Evolutionary conservation across 53 echinoderm and acorn worm genomes (phyloP), one percentile per base, ranked within the genome.

Genomic region (Luidia sarsii): DNA sequence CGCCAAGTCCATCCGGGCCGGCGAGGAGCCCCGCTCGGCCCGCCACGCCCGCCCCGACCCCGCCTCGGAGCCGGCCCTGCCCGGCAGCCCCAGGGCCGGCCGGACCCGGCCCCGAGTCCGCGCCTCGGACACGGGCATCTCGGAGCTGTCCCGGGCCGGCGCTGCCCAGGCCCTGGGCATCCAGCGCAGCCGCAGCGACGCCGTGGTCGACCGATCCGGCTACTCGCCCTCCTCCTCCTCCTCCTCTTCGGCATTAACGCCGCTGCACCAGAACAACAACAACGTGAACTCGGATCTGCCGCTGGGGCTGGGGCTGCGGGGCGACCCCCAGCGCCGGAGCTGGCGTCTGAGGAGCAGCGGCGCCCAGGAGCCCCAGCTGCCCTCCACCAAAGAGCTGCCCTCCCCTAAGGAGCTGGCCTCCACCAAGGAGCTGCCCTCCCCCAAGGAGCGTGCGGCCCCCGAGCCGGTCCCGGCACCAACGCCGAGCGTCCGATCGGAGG

Each of bases 211-310:
- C 24, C 20, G 72, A 25, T 53, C 54, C 6, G 24, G 55, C 21
- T 72, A 72, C 38, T n/a, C n/a, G n/a, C n/a, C n/a, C n/a, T n/a
- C n/a, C n/a, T n/a, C n/a, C n/a, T n/a, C n/a, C n/a, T n/a, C n/a
- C n/a, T n/a, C n/a, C n/a, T n/a, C n/a, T n/a, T n/a, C n/a, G n/a
- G n/a, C n/a, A n/a, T n/a, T n/a, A n/a, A 38, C 86, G 15, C 52
- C 79, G 20, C 71, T 92, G 34, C 95, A 95, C 54, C 82, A 92
- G 69, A 95, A 95, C 85, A 95, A 95, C 70, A 95, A 95, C 65
- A 95, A 95, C 66, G 95, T 95, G 38, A 92, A 95, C 82, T 59
- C 67, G 14, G n/a, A n/a, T n/a, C 70, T 70, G 8, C 59, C 33
- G 59, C 41, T 56, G 13, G 72, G 56, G 22, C 22, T 70, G 13